Evolutionary conservation across 2,113 vertebrate genomes (phyloP).

Genomic region (Hucho hucho): DNA sequence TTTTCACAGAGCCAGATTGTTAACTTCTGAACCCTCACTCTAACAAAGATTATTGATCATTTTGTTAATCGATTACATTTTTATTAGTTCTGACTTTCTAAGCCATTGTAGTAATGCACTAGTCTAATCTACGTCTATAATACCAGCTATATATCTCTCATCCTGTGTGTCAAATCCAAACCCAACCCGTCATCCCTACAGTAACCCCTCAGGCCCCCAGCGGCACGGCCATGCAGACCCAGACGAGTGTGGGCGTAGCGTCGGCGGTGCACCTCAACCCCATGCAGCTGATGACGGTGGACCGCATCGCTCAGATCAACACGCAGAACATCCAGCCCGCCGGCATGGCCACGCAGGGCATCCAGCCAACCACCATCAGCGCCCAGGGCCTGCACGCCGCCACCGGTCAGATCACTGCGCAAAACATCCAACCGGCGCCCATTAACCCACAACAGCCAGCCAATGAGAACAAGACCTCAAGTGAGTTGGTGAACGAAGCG

Average conservation of each 20-base stretch:
- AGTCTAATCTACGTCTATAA: too few species aligned
- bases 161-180: too few species aligned
- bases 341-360: conserved; percentile 78
- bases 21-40: too few species aligned
- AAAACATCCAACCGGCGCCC: conserved; percentile 80
- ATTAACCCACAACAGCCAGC: conserved; percentile 71
- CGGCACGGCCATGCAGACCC: conserved; percentile 82
- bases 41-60: too few species aligned
- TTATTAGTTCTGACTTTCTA: too few species aligned
- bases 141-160: too few species aligned
- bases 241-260: conserved; percentile 81
- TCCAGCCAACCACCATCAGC: conserved; percentile 80
- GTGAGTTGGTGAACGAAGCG: conserved; percentile 51
- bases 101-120: too few species aligned
- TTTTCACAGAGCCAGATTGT: too few species aligned
- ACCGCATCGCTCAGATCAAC: conserved; percentile 84
- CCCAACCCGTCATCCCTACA: conserved; percentile 29
- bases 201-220: conserved; percentile 86
- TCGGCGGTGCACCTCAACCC: conserved; percentile 86
- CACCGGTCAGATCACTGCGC: conserved; percentile 70
- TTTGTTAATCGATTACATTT: too few species aligned
- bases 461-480: conserved; percentile 79
- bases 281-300: conserved; percentile 89
- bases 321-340: conserved; percentile 82
- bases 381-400: conserved; percentile 80